Evolutionary conservation across 2,113 vertebrate genomes (phyloP).

Genomic region (Dasyornis broadbenti): DNA sequence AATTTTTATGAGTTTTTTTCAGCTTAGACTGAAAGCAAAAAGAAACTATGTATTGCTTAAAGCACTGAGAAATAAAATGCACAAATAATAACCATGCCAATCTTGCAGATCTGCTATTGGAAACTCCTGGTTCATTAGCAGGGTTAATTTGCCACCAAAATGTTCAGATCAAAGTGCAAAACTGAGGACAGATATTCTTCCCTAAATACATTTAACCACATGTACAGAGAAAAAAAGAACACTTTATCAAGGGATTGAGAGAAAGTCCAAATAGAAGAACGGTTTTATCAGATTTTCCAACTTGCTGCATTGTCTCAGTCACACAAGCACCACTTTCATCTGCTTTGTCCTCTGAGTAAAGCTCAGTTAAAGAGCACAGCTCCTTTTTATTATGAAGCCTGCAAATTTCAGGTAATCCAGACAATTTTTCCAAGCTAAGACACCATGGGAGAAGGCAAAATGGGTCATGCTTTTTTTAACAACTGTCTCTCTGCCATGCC

Average conservation of each 20-base stretch:
- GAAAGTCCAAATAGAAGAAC: background rate
- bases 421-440: slow-evolving; percentile 21
- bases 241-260: background rate
- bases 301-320: background rate
- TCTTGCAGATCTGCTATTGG: background rate
- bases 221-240: background rate
- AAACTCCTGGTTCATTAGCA: background rate
- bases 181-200: background rate
- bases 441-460: background rate
- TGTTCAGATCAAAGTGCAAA: background rate
- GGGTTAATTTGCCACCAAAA: background rate
- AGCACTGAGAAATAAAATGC: background rate
- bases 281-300: background rate
- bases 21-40: background rate
- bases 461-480: slow-evolving; percentile 21
- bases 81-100: background rate
- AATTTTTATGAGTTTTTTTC: background rate
- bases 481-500: background rate
- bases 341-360: background rate
- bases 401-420: background rate
- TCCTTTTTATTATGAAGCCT: background rate
- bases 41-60: background rate
- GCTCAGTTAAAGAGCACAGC: background rate
- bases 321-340: background rate
- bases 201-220: background rate